Evolutionary conservation across 2,113 vertebrate species (phyloP), one percentile per base, ranked within the genome.

Genomic region (Dicrurus megarhynchus): DNA sequence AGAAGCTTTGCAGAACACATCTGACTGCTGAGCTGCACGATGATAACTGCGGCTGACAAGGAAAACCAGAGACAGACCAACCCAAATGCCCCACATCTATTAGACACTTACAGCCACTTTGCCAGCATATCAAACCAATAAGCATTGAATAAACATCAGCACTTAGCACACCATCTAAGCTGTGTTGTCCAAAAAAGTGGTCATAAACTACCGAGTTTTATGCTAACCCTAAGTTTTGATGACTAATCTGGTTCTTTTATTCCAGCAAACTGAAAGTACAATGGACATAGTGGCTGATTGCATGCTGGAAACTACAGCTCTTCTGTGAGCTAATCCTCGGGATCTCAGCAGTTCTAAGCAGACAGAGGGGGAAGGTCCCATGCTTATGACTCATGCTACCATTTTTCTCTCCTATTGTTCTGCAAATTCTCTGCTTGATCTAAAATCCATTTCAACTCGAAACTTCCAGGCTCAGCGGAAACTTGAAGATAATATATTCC

Each of bases 321-420:
- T 46, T 56, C 65, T 87, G 49, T 89, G 65, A 70, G 65, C 87
- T 96, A 95, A 95, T 95, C 95, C 89, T 18, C 11, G 1, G 90
- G 79, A 92, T 96, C 95, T 89, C 87, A 87, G 94, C 81, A 71
- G 37, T 69, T 75, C 63, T 33, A 14, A 70, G 49, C 65, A 49
- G 53, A 46, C 57, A 47, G 60, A 7, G 53, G 64, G 64, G 47
- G 70, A 89, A 93, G 93, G 39, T 89, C 75, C 59, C 57, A 94
- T 52, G 89, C 67, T 94, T 26, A 90, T 95, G 92, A 96, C 77
- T 95, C 92, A 96, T 1, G 1, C 59, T 46, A 41, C 75, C 73
- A 33, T 80, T 94, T 61, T 83, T 68, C 70, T 75, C 71, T 53
- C 47, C 96, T 82, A 94, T 91, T 96, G 92, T 96, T 93, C 84